Percentiles rank a stretch among this genome's conserved stretches.
phyloP scores from a whole-genome alignment of 1,140 invertebrate species.

The Drosophila suzukii region DNA sequence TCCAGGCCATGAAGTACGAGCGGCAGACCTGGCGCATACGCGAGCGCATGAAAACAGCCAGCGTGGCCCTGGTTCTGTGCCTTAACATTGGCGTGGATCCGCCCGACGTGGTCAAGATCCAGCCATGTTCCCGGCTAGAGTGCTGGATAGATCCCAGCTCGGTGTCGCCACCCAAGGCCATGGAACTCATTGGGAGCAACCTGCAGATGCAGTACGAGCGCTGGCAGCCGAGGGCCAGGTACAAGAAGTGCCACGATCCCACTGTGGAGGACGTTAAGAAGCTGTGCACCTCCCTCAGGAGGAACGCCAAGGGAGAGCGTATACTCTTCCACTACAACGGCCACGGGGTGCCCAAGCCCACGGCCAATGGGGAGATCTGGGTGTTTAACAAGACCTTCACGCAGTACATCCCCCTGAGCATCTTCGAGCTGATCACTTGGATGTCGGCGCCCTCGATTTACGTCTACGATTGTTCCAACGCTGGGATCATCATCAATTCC shows the following conservation, averaged over 20 bases:
- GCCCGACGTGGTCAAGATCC: constrained; percentile 98
- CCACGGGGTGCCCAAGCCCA: constrained; percentile 99
- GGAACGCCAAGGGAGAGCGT: constrained; percentile 99
- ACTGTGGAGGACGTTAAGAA: constrained; percentile 99
- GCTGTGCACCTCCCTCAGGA: constrained; percentile 95
- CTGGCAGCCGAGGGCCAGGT: constrained; percentile 98
- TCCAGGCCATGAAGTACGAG: constrained; percentile 54
- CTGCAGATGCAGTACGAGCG: constrained; percentile 98
- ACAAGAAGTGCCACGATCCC: constrained; percentile 98
- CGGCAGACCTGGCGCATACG: constrained; percentile 70
- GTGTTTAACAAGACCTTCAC: constrained; percentile 99
- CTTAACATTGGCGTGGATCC: constrained; percentile 99
- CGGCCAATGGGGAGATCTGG: constrained; percentile 99
- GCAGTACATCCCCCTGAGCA: constrained; percentile 99
- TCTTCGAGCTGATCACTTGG: constrained; percentile 99
- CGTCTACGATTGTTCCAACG: constrained; percentile 99
- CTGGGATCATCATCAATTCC: constrained; percentile 97
- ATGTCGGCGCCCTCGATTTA: constrained; percentile 99
- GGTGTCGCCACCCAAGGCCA: constrained; percentile 95
- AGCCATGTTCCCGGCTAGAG: constrained; percentile 97
- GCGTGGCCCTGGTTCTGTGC: constrained; percentile 98
- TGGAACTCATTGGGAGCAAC: constrained; percentile 96
- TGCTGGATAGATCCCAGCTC: constrained; percentile 98
- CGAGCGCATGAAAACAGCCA: constrained; percentile 97
- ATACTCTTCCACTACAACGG: constrained; percentile 99